Percentiles rank a stretch among this genome's conserved stretches.
Evolutionary conservation across 2,888 invertebrate genomes (phyloP).

Genomic region (Xestia xanthographa): DNA sequence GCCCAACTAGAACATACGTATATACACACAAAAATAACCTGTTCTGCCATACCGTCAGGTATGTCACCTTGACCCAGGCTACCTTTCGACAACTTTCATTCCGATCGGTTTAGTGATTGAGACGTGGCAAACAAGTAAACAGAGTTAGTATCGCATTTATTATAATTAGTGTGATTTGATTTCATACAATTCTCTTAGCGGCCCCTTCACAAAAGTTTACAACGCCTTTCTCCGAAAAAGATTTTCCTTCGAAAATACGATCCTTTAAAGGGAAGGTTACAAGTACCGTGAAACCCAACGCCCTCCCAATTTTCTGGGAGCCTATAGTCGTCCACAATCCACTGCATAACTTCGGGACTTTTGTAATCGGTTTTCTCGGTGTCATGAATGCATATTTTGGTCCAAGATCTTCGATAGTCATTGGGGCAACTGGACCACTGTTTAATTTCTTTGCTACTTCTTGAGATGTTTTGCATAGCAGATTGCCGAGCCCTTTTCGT

Average conservation of each 20-base stretch:
- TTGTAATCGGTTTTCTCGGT: not conserved
- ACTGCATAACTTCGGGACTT: conserved; percentile 2
- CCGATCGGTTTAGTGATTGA: no score
- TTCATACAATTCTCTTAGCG: not conserved
- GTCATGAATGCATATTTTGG: conserved; percentile 73
- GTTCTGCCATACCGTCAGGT: no score
- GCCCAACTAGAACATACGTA: no score
- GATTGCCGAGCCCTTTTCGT: conserved; percentile 87
- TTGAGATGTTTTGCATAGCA: conserved; percentile 89
- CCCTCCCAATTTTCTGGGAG: conserved; percentile 7
- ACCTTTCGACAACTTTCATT: no score
- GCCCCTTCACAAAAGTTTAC: not conserved
- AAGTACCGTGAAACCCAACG: not conserved
- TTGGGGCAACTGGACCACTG: conserved; percentile 77
- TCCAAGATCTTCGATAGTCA: conserved; percentile 83
- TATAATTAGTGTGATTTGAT: not conserved
- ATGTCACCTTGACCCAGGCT: no score
- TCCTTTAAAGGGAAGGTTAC: not conserved
- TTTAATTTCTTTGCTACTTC: conserved; percentile 86
- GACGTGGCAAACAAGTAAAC: not conserved
- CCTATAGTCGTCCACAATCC: not conserved
- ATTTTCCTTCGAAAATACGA: not conserved
- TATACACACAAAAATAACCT: no score
- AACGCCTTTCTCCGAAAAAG: not conserved
- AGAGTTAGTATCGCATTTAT: not conserved